These are phyloP conservation scores for Melospiza georgiana DNA, from an alignment of 2,113 vertebrate species.

Conservation along the genomic window DNA sequence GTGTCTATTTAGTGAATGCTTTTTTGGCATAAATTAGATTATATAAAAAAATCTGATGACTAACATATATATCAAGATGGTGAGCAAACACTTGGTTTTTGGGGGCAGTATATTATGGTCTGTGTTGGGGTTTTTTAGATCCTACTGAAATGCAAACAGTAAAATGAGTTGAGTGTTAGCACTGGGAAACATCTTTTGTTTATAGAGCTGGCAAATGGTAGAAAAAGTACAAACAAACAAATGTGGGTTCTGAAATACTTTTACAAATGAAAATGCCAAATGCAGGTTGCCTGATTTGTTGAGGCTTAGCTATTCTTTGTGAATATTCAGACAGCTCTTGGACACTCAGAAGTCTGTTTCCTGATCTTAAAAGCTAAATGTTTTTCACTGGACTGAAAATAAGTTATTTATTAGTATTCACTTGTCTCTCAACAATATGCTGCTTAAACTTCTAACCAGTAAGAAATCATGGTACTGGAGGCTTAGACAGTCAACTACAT, in stretches of 20 bases:
- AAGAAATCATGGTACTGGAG: neutral
- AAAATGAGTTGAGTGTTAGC: neutral
- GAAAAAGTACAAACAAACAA: slow-evolving; percentile 49
- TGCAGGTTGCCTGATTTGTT: neutral
- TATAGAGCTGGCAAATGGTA: slow-evolving; percentile 39
- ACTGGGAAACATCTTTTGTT: slow-evolving; percentile 44
- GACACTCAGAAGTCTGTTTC: neutral
- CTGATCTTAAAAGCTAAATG: neutral
- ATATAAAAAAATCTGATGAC: neutral
- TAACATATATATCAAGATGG: neutral
- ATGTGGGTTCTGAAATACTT: slow-evolving; percentile 15
- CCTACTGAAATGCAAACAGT: slow-evolving; percentile 1
- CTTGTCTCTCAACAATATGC: neutral
- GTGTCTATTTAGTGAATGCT: neutral
- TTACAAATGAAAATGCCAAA: neutral
- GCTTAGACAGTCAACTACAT: neutral
- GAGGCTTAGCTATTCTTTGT: neutral
- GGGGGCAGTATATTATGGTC: neutral
- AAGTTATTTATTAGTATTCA: neutral
- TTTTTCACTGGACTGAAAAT: neutral
- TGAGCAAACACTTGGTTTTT: neutral
- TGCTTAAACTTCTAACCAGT: neutral
- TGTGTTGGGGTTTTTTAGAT: neutral
- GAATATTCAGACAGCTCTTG: neutral
- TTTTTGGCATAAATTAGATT: neutral